Percentiles rank a stretch among this genome's conserved stretches.
Evolutionary conservation across 1,140 invertebrate species (phyloP).

Genomic region (Cotesia chilonis): DNA sequence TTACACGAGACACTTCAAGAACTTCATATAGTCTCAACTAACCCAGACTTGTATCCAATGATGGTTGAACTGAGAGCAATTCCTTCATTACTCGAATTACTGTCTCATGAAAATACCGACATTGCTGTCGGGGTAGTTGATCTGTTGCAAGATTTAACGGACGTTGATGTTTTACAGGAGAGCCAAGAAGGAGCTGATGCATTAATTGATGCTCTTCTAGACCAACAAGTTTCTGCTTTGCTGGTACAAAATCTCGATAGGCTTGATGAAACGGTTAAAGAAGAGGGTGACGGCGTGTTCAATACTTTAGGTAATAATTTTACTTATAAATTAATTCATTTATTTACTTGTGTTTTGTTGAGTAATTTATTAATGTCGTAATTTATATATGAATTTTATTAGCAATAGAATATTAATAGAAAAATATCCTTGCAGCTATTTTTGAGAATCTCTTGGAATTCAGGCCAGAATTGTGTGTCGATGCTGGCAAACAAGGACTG

Average conservation of each 20-base stretch:
- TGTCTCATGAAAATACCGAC: conserved; percentile 97
- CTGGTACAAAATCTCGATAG: conserved; percentile 93
- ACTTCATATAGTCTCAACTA: conserved; percentile 92
- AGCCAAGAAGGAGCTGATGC: conserved; percentile 82
- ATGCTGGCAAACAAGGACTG: conserved; percentile 89
- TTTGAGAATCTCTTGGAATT: conserved; percentile 95
- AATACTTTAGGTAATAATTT: conserved; percentile 30
- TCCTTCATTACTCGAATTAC: conserved; percentile 88
- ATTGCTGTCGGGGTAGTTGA: conserved; percentile 84
- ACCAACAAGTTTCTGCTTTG: conserved; percentile 90
- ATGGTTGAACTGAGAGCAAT: conserved; percentile 90
- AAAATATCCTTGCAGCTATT: conserved; percentile 69
- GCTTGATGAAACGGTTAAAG: conserved; percentile 92
- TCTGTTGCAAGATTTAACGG: conserved; percentile 91
- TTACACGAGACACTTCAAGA: conserved; percentile 92
- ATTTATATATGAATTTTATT: conserved; percentile 26
- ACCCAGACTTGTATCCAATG: conserved; percentile 93
- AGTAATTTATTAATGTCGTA: background rate
- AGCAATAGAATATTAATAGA: conserved; percentile 20
- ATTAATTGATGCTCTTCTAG: conserved; percentile 81
- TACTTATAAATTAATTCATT: conserved; percentile 3
- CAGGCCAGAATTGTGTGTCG: conserved; percentile 80
- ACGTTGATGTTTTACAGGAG: conserved; percentile 95
- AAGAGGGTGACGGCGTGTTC: conserved; percentile 96
- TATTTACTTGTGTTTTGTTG: background rate